Evolutionary conservation across 2,113 vertebrate genomes (phyloP), one percentile per base, ranked within the genome.

Genomic region (Pogonocichla stellata): DNA sequence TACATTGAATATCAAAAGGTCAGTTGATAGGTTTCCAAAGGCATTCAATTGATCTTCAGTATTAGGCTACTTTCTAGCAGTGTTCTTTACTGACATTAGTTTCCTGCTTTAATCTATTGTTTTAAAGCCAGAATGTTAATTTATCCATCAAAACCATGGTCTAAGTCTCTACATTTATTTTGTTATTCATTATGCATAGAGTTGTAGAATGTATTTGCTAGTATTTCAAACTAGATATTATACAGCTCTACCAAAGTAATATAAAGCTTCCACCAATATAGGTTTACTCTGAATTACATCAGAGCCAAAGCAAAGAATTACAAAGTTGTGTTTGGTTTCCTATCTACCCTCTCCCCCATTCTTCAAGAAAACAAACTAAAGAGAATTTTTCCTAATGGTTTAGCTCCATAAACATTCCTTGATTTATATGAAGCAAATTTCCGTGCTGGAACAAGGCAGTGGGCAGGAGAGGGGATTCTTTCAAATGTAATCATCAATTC

Each of bases 1-100:
- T 86, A 74, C 64, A 36, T 0, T 70, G 81, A 94, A 50, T 80
- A 95, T 86, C 50, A 73, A 65, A 95, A 95, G 71, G 87, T 90
- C 91, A 87, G 45, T 20, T 71, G 61, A 89, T 72, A 48, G 9
- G 20, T 72, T 87, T 92, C 61, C 53, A 87, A 89, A 92, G 53
- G 11, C 51, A 77, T 71, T 86, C 8, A 48, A 19, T 92, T 78
- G 50, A 42, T 70, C 29, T 77, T 58, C 42, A n/a, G 12, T 75
- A 62, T 91, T 57, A 80, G 50, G n/a, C 10, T 61, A 77, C 47
- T 33, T 95, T 70, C 80, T 29, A 88, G 45, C 33, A 65, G 25
- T 51, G 13, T 38, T 77, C 19, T 71, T 64, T 72, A 73, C 25
- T 80, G n/a, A 66, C 17, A 42, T 69, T 10, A 31, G 17, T 50